Conservation (phyloP, 1,140 invertebrate genomes). For the Lordiphosa stackelbergi region DNA sequence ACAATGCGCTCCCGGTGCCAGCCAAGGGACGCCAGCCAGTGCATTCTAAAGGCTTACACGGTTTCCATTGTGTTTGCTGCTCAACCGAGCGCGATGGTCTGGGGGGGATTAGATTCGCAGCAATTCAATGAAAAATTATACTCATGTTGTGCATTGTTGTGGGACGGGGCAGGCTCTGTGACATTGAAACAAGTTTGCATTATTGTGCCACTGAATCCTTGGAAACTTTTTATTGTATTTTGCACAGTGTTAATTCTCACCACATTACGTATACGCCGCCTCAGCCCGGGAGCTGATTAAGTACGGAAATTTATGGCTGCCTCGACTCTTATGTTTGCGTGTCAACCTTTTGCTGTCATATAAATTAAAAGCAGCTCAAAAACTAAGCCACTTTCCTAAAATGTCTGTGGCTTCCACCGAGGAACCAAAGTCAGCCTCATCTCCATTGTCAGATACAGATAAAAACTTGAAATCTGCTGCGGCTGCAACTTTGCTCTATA, state of each 20-base stretch:
- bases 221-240: slow-evolving; percentile 11
- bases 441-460: slow-evolving; percentile 51
- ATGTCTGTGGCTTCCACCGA: slow-evolving; percentile 54
- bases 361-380: slow-evolving; percentile 71
- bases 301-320: slow-evolving; percentile 56
- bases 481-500: slow-evolving; percentile 58
- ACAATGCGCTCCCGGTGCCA: slow-evolving; percentile 51
- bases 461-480: slow-evolving; percentile 68
- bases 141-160: slow-evolving; percentile 36
- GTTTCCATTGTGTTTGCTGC: slow-evolving; percentile 27
- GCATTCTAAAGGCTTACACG: slow-evolving; percentile 18
- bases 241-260: slow-evolving; percentile 1
- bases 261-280: slow-evolving; percentile 48
- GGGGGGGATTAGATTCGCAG: slow-evolving; percentile 65
- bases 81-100: slow-evolving; percentile 21
- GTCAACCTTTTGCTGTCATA: slow-evolving; percentile 48
- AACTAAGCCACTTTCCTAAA: slow-evolving; percentile 65
- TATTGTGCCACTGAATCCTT: slow-evolving; percentile 20
- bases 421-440: slow-evolving; percentile 41
- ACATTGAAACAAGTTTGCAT: slow-evolving; percentile 50
- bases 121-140: slow-evolving; percentile 71
- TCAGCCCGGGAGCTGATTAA: slow-evolving; percentile 37
- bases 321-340: slow-evolving; percentile 20
- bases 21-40: slow-evolving; percentile 15
- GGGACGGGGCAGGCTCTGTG: slow-evolving; percentile 11